Conservation (phyloP, 2,888 invertebrate species). For the Cephus runcator region DNA sequence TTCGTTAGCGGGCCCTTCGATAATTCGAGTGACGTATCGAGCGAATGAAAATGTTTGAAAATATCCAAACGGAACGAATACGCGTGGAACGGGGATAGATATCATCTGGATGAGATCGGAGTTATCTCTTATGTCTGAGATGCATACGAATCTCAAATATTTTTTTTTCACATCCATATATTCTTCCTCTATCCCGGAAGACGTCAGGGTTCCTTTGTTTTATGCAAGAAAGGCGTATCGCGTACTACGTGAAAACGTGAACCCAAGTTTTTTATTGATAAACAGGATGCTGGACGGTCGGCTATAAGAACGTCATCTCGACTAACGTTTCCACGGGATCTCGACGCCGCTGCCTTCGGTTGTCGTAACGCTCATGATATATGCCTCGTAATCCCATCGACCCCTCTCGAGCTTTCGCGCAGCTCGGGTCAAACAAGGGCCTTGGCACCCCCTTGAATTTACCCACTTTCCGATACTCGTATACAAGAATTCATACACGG, state of each 20-base stretch:
- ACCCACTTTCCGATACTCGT: background rate
- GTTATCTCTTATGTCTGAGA: background rate
- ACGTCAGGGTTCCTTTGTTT: background rate
- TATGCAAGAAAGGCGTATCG: background rate
- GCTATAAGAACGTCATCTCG: background rate
- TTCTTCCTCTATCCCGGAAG: background rate
- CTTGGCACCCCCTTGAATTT: background rate
- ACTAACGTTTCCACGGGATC: background rate
- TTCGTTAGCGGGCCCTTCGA: background rate
- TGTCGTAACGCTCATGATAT: background rate
- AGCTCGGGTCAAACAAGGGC: background rate
- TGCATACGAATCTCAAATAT: background rate
- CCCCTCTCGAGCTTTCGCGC: background rate
- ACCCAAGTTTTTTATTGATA: background rate
- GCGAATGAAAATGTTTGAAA: background rate
- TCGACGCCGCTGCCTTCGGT: background rate
- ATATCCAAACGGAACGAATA: background rate
- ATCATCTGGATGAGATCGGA: background rate
- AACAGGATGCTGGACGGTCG: background rate
- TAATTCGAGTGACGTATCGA: background rate
- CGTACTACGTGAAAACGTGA: background rate
- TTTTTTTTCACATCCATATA: background rate
- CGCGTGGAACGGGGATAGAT: background rate
- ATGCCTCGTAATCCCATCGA: constrained; percentile 5
- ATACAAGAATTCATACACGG: background rate